Percentiles rank a stretch among this genome's conserved stretches.
These are phyloP conservation scores for Lacerta bilineata DNA, from an alignment of 2,797 vertebrate species.

Conservation along the genomic window DNA sequence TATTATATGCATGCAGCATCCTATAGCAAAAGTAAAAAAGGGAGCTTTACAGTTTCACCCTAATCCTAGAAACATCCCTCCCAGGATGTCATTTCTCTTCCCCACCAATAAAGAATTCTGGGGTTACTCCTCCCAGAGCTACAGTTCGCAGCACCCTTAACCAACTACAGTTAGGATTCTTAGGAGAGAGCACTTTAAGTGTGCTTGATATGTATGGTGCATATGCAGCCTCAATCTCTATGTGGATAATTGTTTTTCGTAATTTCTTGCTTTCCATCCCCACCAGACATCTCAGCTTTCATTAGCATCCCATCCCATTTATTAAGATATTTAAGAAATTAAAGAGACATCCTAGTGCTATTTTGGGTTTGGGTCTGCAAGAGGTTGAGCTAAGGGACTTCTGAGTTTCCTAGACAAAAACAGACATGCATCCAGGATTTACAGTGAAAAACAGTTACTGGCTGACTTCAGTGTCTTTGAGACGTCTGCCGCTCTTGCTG, in stretches of 20 bases:
- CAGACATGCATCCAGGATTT: constrained; percentile 72
- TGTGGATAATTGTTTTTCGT: constrained; percentile 58
- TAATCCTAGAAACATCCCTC: too few relatives aligned
- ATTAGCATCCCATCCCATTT: constrained; percentile 62
- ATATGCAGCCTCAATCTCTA: constrained; percentile 54
- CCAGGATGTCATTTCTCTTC: too few relatives aligned
- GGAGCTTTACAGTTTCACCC: too few relatives aligned
- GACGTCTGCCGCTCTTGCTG: constrained; percentile 59
- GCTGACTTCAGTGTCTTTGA: constrained; percentile 66
- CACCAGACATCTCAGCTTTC: constrained; percentile 52
- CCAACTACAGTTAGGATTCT: too few relatives aligned
- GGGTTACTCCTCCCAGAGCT: too few relatives aligned
- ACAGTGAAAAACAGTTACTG: constrained; percentile 66
- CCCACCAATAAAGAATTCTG: too few relatives aligned
- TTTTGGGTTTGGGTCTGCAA: constrained; percentile 61
- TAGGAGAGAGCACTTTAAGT: too few relatives aligned
- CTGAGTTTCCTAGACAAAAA: constrained; percentile 65
- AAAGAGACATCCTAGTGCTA: constrained; percentile 55
- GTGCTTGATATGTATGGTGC: constrained; percentile 28
- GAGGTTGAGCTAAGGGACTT: constrained; percentile 59
- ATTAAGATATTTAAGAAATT: constrained; percentile 57
- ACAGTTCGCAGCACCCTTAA: too few relatives aligned
- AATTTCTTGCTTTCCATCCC: constrained; percentile 33
- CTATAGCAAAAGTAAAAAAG: too few relatives aligned
- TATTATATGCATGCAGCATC: too few relatives aligned